Conservation (phyloP, 2,113 vertebrate species). For the Pungitius pungitius region DNA sequence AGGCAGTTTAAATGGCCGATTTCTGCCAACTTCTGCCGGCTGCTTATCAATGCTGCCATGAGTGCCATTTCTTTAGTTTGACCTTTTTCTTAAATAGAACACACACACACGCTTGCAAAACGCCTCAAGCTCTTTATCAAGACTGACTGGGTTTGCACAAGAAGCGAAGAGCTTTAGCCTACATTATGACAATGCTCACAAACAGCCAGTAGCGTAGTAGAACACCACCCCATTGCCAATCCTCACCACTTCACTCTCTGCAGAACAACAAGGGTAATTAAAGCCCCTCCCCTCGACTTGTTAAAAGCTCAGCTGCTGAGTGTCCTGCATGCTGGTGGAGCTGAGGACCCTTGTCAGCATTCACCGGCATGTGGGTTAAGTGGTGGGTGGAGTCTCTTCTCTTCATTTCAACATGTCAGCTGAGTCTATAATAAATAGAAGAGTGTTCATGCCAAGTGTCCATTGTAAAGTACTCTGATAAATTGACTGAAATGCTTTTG, state of each 20-base stretch:
- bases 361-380: conserved; percentile 41
- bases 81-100: conserved; percentile 25
- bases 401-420: conserved; percentile 8
- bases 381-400: conserved; percentile 22
- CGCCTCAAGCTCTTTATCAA: conserved; percentile 44
- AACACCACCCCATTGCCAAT: background rate
- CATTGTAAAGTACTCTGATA: background rate
- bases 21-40: background rate
- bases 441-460: background rate
- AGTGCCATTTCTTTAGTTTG: conserved; percentile 21
- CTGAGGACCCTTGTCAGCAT: background rate
- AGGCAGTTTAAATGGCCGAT: conserved; percentile 5
- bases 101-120: background rate
- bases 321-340: background rate
- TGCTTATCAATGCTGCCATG: background rate
- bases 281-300: background rate
- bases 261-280: conserved; percentile 68
- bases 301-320: conserved; percentile 23
- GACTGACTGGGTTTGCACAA: conserved; percentile 61
- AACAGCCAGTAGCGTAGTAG: conserved; percentile 22
- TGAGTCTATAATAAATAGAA: conserved; percentile 15
- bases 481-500: conserved; percentile 27
- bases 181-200: conserved; percentile 57
- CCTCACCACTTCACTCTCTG: conserved; percentile 59
- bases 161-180: conserved; percentile 56